Conservation (phyloP, 2,113 vertebrate species). For the Siphamia tubifer region DNA sequence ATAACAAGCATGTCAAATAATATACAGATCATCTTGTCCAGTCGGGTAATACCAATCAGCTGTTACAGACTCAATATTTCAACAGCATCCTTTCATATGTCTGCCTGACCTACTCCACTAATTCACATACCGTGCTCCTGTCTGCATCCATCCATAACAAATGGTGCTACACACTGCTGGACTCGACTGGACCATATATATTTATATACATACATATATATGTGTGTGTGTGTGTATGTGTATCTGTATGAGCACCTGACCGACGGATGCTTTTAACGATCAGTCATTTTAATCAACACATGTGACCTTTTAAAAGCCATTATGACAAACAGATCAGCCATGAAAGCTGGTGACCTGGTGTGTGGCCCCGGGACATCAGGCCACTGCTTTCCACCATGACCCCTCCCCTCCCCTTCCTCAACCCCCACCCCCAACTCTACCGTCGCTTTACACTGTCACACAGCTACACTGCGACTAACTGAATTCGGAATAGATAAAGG, state of each 20-base stretch:
- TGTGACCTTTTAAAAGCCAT: slow-evolving; percentile 75
- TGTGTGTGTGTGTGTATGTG: not conserved
- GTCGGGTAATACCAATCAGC: too few relatives aligned
- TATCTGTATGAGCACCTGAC: not conserved
- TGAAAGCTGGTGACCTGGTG: slow-evolving; percentile 61
- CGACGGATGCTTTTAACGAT: slow-evolving; percentile 55
- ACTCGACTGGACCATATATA: slow-evolving; percentile 17
- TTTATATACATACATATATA: not conserved
- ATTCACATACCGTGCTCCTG: slow-evolving; percentile 22
- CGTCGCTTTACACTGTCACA: not conserved
- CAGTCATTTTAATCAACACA: slow-evolving; percentile 74
- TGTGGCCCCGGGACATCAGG: slow-evolving; percentile 38
- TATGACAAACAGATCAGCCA: slow-evolving; percentile 74
- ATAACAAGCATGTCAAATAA: too few relatives aligned
- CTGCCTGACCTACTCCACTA: slow-evolving; percentile 51
- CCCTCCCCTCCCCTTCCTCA: not conserved
- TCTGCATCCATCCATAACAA: slow-evolving; percentile 46
- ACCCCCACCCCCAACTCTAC: too few relatives aligned
- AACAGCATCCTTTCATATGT: slow-evolving; percentile 33
- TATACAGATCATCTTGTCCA: too few relatives aligned
- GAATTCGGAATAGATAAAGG: too few relatives aligned
- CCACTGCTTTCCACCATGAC: slow-evolving; percentile 7
- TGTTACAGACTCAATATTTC: too few relatives aligned
- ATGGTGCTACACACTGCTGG: slow-evolving; percentile 28
- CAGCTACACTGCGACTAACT: not conserved